These are phyloP conservation scores for Brevipalpus yothersi DNA, from an alignment of 1,140 invertebrate species.

Conservation along the genomic window DNA sequence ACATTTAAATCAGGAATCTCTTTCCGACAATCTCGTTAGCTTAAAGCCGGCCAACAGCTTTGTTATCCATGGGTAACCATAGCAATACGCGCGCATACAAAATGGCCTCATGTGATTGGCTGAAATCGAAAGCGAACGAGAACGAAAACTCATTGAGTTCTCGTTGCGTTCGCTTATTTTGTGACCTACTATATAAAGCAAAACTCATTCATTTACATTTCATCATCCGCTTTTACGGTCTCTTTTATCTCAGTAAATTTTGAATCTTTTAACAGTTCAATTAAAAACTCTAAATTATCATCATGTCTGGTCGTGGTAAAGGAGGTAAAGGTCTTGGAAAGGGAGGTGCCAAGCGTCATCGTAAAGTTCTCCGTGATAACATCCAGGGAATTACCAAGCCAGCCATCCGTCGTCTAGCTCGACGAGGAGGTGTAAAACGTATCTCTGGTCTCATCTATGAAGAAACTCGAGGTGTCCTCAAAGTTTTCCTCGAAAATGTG, in stretches of 20 bases:
- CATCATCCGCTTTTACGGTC: not conserved
- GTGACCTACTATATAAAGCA: not conserved
- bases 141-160: not conserved
- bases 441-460: conserved; percentile 47
- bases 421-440: conserved; percentile 46
- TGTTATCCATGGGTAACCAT: no score
- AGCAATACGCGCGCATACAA: no score
- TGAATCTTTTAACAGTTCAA: not conserved
- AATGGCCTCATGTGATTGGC: no score
- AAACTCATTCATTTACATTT: not conserved
- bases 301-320: conserved; percentile 21
- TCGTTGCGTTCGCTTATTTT: not conserved
- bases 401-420: conserved; percentile 35
- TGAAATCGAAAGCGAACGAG: not conserved
- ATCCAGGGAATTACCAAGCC: conserved; percentile 46
- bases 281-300: not conserved
- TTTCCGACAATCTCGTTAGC: no score
- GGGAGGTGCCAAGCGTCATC: conserved; percentile 21
- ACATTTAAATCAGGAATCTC: no score
- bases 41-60: no score
- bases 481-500: conserved; percentile 53
- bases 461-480: conserved; percentile 38
- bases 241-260: not conserved
- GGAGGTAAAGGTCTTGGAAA: conserved; percentile 22
- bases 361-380: conserved; percentile 34